phyloP scores from a whole-genome alignment of 2,113 vertebrate genomes.

The Crotophaga sulcirostris region DNA sequence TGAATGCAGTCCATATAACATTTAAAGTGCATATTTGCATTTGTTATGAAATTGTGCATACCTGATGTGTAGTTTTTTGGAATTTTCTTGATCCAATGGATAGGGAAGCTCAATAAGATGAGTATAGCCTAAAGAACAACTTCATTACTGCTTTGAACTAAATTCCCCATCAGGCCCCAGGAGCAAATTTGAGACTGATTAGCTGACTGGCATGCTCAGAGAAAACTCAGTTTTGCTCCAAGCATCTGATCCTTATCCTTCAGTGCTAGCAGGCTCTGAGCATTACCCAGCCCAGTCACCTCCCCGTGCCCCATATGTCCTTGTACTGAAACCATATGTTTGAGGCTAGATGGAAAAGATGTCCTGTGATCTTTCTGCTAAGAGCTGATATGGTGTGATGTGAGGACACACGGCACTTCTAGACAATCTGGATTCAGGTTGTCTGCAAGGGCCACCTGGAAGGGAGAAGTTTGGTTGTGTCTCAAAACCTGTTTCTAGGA shows the following conservation, averaged over 20 bases:
- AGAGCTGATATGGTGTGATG: not conserved
- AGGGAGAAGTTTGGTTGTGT: not conserved
- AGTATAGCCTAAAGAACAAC: not conserved
- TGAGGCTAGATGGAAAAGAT: not conserved
- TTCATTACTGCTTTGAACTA: not conserved
- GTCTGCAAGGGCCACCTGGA: not conserved
- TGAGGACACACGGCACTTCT: not conserved
- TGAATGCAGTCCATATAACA: not conserved
- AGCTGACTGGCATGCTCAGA: not conserved
- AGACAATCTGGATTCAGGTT: not conserved
- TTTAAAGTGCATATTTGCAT: not conserved
- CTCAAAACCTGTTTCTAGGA: not conserved
- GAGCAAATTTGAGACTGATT: not conserved
- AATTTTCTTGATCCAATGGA: not conserved
- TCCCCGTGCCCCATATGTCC: not conserved
- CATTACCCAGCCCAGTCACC: not conserved
- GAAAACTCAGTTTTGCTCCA: not conserved
- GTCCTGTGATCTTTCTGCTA: not conserved
- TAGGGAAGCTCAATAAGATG: not conserved
- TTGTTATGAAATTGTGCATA: constrained; percentile 6
- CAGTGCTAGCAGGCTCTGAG: not conserved
- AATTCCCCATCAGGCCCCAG: not conserved
- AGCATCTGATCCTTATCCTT: not conserved
- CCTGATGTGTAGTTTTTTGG: not conserved
- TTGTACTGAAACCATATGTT: not conserved